Base-by-base conservation (phyloP, 2,797 vertebrate genomes). In the Chaunax sp. region DNA sequence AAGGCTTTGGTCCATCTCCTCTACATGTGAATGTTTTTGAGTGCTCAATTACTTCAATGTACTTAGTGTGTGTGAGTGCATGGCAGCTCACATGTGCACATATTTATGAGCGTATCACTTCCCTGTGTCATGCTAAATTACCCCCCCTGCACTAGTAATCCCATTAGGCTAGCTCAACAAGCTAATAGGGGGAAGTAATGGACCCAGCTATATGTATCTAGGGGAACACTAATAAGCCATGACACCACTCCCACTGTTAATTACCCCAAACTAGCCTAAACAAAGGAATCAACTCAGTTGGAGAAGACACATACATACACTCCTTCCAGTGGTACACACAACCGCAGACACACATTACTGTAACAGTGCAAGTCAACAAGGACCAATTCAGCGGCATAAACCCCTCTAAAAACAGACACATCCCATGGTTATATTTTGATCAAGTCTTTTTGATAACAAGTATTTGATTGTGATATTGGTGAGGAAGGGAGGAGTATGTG, bases 151-250 rank as follows among this genome's bases (percentile, higher is more conserved):
- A 94, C 94, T 96, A 94, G 95, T 96, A 97, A 98, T 97, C 96
- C 97, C 97, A 98, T 99, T 98, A 99, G 96, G 95, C 96, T 97
- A 96, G 96, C 96, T 95, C 97, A 98, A 97, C 98, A 97, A 95
- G 96, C 97, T 97, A 98, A 98, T 98, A 96, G 95, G 95, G 95
- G 94, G 95, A 97, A 96, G 95, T 98, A 98, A 99, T 99, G 97
- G 97, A 95, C 96, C 96, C 95, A 94, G 96, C 95, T 97, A 98
- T 95, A 96, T 90, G 89, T 89, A 90, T 91, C 86, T 86, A 81
- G 95, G 94, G 95, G 95, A 96, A 97, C 95, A 95, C 95, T 99
- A 99, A 99, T 99, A 98, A 97, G 96, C 95, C 95, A 91, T 98
- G 97, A 98, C 97, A 97, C 96, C 96, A 96, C 96, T 97, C 97